Base-by-base conservation (phyloP, 2,888 invertebrate species). In the Drosophila nigritarsus region DNA sequence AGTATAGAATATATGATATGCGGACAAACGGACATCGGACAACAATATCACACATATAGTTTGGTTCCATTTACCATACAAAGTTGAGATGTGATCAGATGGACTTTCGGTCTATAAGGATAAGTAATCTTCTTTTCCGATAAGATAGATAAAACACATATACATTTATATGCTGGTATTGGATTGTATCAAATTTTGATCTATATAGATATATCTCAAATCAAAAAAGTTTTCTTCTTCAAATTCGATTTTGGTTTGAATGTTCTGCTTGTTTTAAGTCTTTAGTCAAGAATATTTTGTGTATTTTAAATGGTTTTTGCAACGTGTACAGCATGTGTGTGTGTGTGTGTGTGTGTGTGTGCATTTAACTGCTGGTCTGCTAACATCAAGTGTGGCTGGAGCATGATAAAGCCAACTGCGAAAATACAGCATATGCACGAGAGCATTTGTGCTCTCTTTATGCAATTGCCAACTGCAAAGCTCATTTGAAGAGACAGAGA, bases 391-490 rank as follows among this genome's bases (percentile, higher is more conserved):
- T 42, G 34, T 32, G 36, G 20, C 38, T n/a, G 54, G 24, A 7
- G 15, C 15, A 27, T 54, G 36, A 18, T 54, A 54, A 38, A 54
- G 27, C 27, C 18, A 38, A 38, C 13, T 29, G 27, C n/a, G 30
- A 54, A 18, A 20, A 40, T 2, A 24, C 40, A 18, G 53, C 20
- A 61, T 3, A 55, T 18, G 53, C 9, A 32, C 8, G 18, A 55
- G 9, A 11, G 49, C 20, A 58, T 18, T 18, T 30, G n/a, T 30
- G 32, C 27, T 32, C 51, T 45, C 48, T 48, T 32, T 15, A 48
- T 24, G 30, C 60, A 50, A 29, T 40, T 51, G 40, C 6, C 2
- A 15, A 24, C 45, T 24, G 15, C 45, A 55, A 48, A 65, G 42
- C 42, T 61, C 11, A 18, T 20, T 27, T 18, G 18, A 27, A 49